Evolutionary conservation across 2,888 invertebrate species (phyloP), one percentile per base, ranked within the genome.

Genomic region (Steromphala cineraria): DNA sequence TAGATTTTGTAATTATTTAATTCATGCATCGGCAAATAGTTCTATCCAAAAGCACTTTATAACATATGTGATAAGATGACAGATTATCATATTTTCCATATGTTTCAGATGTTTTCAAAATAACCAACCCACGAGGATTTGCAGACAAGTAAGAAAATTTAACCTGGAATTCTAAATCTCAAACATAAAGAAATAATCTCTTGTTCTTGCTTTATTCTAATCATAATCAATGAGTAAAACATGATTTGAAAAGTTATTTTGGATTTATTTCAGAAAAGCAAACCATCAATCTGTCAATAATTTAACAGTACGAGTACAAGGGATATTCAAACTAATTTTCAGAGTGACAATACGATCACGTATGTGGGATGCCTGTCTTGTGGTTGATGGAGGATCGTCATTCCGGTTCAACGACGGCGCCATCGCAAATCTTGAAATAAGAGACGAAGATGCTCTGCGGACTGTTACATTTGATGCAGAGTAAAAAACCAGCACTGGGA

Each of bases 361-460:
- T 83, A 99, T 99, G 94, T 96, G 96, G 90, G 97, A 98, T 93
- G 98, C 97, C 17, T 96, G 96, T 92, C 94, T 99, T 21, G 99
- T 99, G 0, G 96, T 99, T 28, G 99, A 99, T 93, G 99, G 99
- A 36, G 97, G 98, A 84, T 96, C 98, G 19, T 97, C 97, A 0
- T 97, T 97, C 92, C 96, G 96, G 0, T 99, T 99, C 94, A 99
- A 98, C 94, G 97, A 98, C 92, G 99, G 99, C 0, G 96, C 98
- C 0, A 95, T 96, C 85, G 98, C 97, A 0, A 93, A 96, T 10
- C 94, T 99, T 17, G 97, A 98, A 94, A 96, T 97, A 40, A 95
- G 96, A 86, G 97, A 97, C 0, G 96, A 97, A 92, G 98, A 99
- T 93, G 96, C 97, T 0, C 94, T 99, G 0, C 95, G 97, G 93